These are phyloP conservation scores for Lithosia quadra DNA, from an alignment of 2,888 invertebrate species.

Conservation along the genomic window DNA sequence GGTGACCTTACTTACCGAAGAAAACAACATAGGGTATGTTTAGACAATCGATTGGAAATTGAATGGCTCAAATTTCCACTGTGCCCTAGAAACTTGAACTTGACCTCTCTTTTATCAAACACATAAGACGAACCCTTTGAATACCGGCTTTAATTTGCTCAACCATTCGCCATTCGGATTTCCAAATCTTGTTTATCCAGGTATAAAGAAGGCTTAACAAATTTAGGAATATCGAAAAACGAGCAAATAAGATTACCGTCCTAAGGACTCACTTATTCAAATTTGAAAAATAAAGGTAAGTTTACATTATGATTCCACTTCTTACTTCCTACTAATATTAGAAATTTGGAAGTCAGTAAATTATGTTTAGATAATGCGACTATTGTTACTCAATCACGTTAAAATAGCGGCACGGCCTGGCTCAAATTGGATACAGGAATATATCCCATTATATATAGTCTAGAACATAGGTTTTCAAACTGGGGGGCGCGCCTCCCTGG, in stretches of 20 bases:
- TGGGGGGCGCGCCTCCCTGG: no score
- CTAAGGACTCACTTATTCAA: conserved; percentile 26
- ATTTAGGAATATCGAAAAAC: conserved; percentile 15
- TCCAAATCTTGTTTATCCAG: conserved; percentile 17
- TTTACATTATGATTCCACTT: background rate
- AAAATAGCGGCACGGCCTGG: no score
- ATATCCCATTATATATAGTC: no score
- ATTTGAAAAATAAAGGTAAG: conserved; percentile 9
- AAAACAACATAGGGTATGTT: background rate
- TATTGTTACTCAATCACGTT: no score
- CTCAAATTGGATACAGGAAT: no score
- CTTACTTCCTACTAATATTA: no score
- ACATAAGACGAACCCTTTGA: conserved; percentile 10
- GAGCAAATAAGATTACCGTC: conserved; percentile 18
- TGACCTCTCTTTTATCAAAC: background rate
- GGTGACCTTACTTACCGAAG: no score
- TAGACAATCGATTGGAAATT: background rate
- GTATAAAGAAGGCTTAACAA: conserved; percentile 16
- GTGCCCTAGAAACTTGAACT: background rate
- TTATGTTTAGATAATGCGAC: no score
- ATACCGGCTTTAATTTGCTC: conserved; percentile 6
- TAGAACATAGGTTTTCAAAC: no score
- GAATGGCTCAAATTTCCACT: background rate
- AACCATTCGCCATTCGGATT: conserved; percentile 1
- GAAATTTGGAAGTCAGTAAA: no score